A percentile compares a stretch with the other conserved stretches of the same genome.
Evolutionary conservation across 2,888 invertebrate species (phyloP).

Genomic region (Standfussiana lucernea): DNA sequence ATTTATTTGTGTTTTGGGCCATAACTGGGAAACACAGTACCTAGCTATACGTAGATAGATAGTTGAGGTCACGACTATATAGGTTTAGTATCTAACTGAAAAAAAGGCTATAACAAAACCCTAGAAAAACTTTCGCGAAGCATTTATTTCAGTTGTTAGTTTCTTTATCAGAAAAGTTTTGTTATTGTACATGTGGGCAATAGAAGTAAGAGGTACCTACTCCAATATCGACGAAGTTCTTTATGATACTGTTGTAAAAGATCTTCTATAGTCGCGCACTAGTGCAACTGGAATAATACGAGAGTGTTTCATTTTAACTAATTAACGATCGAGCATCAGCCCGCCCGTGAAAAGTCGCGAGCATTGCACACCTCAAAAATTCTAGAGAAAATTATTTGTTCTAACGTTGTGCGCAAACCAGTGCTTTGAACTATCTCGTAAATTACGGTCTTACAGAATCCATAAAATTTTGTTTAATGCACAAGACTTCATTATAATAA

Average conservation of each 20-base stretch:
- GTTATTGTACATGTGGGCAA: neutral
- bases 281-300: neutral
- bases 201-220: neutral
- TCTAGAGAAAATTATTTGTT: neutral
- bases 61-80: neutral
- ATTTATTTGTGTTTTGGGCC: too few relatives aligned
- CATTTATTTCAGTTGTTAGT: neutral
- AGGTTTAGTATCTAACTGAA: too few relatives aligned
- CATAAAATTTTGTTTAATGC: too few relatives aligned
- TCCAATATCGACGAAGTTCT: neutral
- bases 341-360: neutral
- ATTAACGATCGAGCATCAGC: neutral
- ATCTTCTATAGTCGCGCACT: neutral
- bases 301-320: neutral
- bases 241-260: neutral
- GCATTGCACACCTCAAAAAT: neutral
- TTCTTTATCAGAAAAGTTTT: slow-evolving; percentile 11
- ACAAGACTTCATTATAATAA: too few relatives aligned
- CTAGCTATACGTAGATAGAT: neutral
- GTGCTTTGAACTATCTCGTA: too few relatives aligned
- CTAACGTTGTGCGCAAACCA: neutral
- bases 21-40: too few relatives aligned
- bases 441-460: too few relatives aligned
- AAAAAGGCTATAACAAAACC: neutral
- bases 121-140: neutral